Conservation (phyloP, 2,888 invertebrate species). For the Tinea pellionella region DNA sequence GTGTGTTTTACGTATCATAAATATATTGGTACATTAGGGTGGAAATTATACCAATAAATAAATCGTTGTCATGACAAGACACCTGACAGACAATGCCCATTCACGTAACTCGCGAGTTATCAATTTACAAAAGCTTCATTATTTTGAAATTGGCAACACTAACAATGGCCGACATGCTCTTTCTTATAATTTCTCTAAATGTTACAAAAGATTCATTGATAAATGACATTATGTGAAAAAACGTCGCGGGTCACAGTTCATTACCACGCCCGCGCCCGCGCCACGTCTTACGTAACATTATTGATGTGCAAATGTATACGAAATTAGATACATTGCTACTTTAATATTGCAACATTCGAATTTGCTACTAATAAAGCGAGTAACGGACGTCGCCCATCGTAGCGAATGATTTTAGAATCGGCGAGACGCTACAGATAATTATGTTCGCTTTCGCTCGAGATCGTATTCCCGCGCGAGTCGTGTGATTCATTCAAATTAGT, state of each 20-base stretch:
- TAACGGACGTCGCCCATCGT: background rate
- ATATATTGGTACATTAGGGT: too few relatives aligned
- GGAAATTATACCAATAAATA: too few relatives aligned
- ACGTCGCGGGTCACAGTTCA: conserved; percentile 1
- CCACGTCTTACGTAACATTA: background rate
- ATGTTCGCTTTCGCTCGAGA: conserved; percentile 2
- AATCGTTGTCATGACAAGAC: too few relatives aligned
- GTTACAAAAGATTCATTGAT: background rate
- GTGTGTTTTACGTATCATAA: too few relatives aligned
- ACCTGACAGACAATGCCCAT: too few relatives aligned
- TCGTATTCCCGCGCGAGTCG: background rate
- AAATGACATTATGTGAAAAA: conserved; percentile 1
- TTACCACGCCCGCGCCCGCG: background rate
- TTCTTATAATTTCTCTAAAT: background rate
- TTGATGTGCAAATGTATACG: background rate
- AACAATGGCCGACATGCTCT: background rate
- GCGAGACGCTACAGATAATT: background rate
- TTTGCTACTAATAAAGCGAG: background rate
- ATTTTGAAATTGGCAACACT: background rate
- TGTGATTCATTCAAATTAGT: background rate
- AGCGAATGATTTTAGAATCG: background rate
- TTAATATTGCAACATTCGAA: background rate
- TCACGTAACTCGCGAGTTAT: too few relatives aligned
- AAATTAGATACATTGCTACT: background rate
- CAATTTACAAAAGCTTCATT: too few relatives aligned